Percentiles rank a stretch among this genome's conserved stretches.
phyloP scores from a whole-genome alignment of 2,797 vertebrate genomes.

The Ispidina picta region DNA sequence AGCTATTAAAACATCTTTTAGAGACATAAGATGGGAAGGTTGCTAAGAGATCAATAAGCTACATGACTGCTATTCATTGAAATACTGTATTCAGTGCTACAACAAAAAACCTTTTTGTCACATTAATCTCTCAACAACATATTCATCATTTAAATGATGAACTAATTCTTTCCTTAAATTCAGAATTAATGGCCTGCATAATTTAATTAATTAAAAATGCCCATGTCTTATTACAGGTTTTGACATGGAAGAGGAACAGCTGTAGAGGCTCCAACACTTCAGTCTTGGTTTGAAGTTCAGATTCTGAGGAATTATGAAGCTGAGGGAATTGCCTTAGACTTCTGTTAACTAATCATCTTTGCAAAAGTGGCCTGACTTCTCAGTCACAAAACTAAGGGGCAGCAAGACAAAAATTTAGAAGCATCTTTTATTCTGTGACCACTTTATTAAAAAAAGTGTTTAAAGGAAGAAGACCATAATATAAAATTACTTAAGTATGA shows the following conservation, averaged over 20 bases:
- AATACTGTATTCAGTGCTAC: neutral
- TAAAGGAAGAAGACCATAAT: neutral
- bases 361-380: neutral
- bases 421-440: neutral
- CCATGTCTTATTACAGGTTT: neutral
- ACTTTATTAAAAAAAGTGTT: neutral
- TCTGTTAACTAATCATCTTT: neutral
- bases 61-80: neutral
- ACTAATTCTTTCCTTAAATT: slow-evolving; percentile 8
- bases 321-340: neutral
- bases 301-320: neutral
- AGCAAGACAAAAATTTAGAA: neutral
- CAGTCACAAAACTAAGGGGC: neutral
- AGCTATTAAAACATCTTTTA: neutral
- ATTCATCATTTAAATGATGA: neutral
- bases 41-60: neutral
- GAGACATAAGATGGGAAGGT: neutral
- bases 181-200: neutral
- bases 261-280: neutral
- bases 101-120: neutral
- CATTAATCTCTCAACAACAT: neutral
- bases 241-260: neutral
- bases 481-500: neutral
- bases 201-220: neutral
- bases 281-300: neutral